These are phyloP conservation scores for Stomatorhinus walkeri DNA, from an alignment of 2,797 vertebrate species.

Conservation along the genomic window DNA sequence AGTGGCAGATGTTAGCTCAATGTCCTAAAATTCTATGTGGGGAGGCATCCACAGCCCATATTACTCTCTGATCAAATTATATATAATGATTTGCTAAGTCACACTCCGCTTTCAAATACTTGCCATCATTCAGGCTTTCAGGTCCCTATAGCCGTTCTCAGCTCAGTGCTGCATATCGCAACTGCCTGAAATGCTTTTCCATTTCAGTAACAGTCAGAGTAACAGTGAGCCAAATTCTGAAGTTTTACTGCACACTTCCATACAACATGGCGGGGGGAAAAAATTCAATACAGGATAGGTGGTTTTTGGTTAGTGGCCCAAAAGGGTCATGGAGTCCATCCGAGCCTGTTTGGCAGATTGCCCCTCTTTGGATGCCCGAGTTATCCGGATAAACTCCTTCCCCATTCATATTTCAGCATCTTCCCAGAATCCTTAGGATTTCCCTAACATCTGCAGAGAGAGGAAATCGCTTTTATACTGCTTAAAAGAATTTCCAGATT, in stretches of 20 bases:
- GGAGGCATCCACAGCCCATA: background rate
- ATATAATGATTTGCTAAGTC: background rate
- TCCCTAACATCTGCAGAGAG: constrained; percentile 38
- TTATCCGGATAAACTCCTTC: constrained; percentile 35
- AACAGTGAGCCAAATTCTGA: background rate
- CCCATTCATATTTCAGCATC: constrained; percentile 25
- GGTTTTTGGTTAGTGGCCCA: background rate
- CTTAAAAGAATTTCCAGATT: constrained; percentile 43
- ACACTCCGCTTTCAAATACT: background rate
- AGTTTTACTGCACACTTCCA: background rate
- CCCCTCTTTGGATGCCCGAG: background rate
- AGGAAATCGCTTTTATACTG: constrained; percentile 40
- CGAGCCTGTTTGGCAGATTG: background rate
- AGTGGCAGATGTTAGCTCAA: background rate
- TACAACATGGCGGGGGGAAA: background rate
- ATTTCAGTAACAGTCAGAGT: background rate
- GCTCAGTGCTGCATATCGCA: background rate
- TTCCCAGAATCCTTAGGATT: constrained; percentile 35
- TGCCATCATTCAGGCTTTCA: background rate
- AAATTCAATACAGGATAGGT: background rate
- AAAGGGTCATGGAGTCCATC: background rate
- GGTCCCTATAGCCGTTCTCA: no score
- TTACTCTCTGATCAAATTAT: background rate
- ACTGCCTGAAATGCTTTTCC: constrained; percentile 2
- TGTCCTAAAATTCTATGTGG: background rate